These are phyloP conservation scores for Fragum whitleyi DNA, from an alignment of 2,888 invertebrate species.

Conservation along the genomic window DNA sequence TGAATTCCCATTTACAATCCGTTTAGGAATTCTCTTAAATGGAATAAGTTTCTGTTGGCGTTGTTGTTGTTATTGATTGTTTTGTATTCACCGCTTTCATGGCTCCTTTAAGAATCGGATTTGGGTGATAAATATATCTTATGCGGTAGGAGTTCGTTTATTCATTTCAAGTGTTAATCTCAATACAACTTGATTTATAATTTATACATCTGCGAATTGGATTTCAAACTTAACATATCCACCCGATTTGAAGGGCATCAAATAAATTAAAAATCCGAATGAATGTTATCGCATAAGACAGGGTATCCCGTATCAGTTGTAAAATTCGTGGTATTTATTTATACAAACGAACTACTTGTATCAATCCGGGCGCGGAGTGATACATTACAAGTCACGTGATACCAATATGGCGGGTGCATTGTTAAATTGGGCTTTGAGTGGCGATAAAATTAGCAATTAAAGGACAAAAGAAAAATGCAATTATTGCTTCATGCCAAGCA, in stretches of 20 bases:
- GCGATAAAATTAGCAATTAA: constrained; percentile 30
- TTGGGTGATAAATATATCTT: too few relatives aligned
- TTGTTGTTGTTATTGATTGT: too few relatives aligned
- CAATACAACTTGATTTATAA: constrained; percentile 13
- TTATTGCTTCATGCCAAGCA: constrained; percentile 20
- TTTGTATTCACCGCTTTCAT: too few relatives aligned
- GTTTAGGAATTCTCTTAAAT: too few relatives aligned
- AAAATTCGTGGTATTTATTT: constrained; percentile 24
- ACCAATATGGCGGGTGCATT: constrained; percentile 20
- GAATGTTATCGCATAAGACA: constrained; percentile 13
- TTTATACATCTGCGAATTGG: constrained; percentile 22
- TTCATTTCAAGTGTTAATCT: constrained; percentile 7
- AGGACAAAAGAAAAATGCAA: constrained; percentile 28
- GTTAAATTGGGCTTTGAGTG: constrained; percentile 19
- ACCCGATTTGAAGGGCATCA: background rate
- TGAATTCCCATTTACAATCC: too few relatives aligned
- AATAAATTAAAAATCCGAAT: constrained; percentile 6
- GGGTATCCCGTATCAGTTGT: constrained; percentile 20
- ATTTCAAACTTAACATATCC: constrained; percentile 3
- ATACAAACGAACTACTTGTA: constrained; percentile 16
- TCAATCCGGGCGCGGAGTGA: constrained; percentile 10
- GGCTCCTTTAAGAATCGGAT: too few relatives aligned
- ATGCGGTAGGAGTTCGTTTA: too few relatives aligned
- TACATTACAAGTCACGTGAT: constrained; percentile 22
- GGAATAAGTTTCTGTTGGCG: too few relatives aligned